Percentiles rank a stretch among this genome's conserved stretches.
Evolutionary conservation across 35 echinoderm and acorn worm species (phyloP).

Genomic region (Ptychodera flava): DNA sequence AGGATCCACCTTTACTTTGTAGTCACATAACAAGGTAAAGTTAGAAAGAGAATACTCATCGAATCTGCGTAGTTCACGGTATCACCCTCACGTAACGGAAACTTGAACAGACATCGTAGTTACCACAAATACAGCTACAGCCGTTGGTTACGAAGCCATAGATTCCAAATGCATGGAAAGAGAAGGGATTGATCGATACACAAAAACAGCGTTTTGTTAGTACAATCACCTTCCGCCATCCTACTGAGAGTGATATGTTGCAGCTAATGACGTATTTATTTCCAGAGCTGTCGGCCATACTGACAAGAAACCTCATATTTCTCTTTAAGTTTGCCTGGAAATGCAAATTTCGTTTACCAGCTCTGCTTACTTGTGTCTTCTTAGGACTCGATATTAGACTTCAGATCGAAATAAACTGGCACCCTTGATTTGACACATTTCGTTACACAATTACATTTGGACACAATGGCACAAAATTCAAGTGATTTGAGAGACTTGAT

Average conservation of each 20-base stretch:
- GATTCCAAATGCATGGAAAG: too few relatives aligned
- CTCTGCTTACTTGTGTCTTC: slow-evolving; percentile 57
- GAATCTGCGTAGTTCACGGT: too few relatives aligned
- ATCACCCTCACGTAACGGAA: too few relatives aligned
- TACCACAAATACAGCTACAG: too few relatives aligned
- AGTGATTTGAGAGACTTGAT: slow-evolving; percentile 88
- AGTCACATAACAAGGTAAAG: too few relatives aligned
- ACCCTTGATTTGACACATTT: neutral
- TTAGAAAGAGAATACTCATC: too few relatives aligned
- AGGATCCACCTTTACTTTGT: too few relatives aligned
- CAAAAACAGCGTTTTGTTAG: too few relatives aligned
- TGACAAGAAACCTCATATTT: slow-evolving; percentile 68
- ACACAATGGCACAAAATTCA: slow-evolving; percentile 74
- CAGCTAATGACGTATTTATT: neutral
- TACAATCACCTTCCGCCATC: too few relatives aligned
- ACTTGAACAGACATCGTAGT: too few relatives aligned
- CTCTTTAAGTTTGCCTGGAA: slow-evolving; percentile 92
- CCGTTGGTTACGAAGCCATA: too few relatives aligned
- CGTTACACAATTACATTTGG: neutral
- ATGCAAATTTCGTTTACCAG: slow-evolving; percentile 70
- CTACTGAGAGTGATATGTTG: neutral
- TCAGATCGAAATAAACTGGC: slow-evolving; percentile 67
- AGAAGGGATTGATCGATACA: too few relatives aligned
- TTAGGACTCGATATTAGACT: slow-evolving; percentile 72
- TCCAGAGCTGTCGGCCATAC: neutral